Conservation (phyloP, 2,888 invertebrate species). For the Eupithecia insigniata region DNA sequence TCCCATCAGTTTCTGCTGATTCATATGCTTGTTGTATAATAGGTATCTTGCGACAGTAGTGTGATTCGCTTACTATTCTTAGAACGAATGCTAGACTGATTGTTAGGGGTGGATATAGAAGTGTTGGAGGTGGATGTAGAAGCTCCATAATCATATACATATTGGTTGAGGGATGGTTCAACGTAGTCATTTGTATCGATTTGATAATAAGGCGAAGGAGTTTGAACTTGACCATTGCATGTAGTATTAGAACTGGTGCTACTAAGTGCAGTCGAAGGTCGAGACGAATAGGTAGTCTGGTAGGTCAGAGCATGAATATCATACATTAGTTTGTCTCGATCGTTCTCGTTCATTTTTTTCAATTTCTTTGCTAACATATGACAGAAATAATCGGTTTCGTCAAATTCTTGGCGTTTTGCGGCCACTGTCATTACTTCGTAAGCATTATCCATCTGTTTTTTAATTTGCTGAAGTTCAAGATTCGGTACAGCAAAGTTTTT, state of each 20-base stretch:
- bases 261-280: constrained; percentile 15
- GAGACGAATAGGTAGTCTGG: constrained; percentile 17
- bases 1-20: constrained; percentile 21
- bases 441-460: constrained; percentile 21
- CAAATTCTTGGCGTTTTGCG: constrained; percentile 16
- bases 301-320: constrained; percentile 18
- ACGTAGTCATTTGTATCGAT: constrained; percentile 15
- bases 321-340: constrained; percentile 17
- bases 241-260: constrained; percentile 16
- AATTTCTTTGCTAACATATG: constrained; percentile 17
- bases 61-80: constrained; percentile 15
- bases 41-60: constrained; percentile 18
- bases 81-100: constrained; percentile 18
- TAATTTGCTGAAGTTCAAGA: constrained; percentile 23
- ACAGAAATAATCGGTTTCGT: constrained; percentile 18
- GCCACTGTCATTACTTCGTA: constrained; percentile 18
- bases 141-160: constrained; percentile 18
- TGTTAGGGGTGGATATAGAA: constrained; percentile 15
- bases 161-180: constrained; percentile 18
- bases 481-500: constrained; percentile 22
- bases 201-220: constrained; percentile 19
- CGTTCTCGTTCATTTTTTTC: constrained; percentile 18
- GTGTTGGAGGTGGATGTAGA: constrained; percentile 19
- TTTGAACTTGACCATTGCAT: constrained; percentile 16
- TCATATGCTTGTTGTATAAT: constrained; percentile 19